Conservation (phyloP, 2,113 vertebrate species). For the Lasiurus cinereus region DNA sequence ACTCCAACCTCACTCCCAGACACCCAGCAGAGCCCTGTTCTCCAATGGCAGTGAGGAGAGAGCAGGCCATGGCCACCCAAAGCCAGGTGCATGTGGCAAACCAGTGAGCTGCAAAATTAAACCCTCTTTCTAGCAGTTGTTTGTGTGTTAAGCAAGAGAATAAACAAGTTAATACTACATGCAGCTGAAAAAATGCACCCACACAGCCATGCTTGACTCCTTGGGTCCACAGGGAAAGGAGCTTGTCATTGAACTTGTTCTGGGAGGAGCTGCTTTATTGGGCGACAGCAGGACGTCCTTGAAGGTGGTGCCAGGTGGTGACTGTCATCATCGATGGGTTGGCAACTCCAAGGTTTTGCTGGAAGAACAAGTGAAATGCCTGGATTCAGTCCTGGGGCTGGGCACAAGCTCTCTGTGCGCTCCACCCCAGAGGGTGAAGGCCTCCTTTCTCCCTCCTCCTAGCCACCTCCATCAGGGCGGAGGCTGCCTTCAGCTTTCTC, state of each 20-base stretch:
- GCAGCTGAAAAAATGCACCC: constrained; percentile 67
- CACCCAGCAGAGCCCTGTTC: not conserved
- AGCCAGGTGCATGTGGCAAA: constrained; percentile 20
- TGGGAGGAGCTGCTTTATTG: not conserved
- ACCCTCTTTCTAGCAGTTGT: constrained; percentile 74
- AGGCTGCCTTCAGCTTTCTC: not conserved
- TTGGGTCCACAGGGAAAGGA: constrained; percentile 59
- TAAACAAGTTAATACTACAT: constrained; percentile 65
- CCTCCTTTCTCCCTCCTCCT: not conserved
- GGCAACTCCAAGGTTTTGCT: not conserved
- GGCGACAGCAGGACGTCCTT: not conserved
- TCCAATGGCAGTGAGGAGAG: not conserved
- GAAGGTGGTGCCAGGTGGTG: not conserved
- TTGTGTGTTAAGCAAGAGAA: constrained; percentile 74
- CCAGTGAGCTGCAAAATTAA: constrained; percentile 81
- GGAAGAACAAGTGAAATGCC: not conserved
- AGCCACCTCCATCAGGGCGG: not conserved
- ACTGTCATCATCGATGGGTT: not conserved
- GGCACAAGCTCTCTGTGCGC: not conserved
- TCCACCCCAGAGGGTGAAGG: not conserved
- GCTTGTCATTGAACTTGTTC: constrained; percentile 72
- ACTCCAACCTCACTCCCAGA: not conserved
- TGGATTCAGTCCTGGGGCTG: not conserved
- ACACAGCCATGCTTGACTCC: constrained; percentile 72
- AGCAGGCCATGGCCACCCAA: not conserved